These are phyloP conservation scores for Ailurus styani DNA, from an alignment of 2,113 vertebrate genomes.

Conservation along the genomic window DNA sequence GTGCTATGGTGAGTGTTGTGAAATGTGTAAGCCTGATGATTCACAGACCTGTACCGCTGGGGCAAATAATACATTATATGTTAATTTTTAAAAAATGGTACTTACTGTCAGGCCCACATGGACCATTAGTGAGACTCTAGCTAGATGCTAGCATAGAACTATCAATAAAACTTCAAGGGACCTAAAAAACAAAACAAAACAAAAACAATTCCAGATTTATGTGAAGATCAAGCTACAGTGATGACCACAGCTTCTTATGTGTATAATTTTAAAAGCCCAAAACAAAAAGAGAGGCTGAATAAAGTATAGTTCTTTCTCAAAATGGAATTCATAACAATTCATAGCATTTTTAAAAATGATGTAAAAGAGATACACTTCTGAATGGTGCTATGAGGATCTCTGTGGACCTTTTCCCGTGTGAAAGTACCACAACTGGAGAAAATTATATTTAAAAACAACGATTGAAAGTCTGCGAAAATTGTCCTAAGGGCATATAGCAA, in stretches of 20 bases:
- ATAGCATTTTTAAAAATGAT: background rate
- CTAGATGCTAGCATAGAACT: background rate
- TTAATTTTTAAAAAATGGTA: background rate
- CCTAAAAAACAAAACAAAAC: background rate
- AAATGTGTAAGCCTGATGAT: no score
- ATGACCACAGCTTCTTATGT: background rate
- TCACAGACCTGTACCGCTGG: no score
- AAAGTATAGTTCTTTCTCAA: background rate
- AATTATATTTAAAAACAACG: background rate
- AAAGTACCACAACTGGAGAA: background rate
- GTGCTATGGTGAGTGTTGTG: no score
- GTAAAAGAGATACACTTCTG: background rate
- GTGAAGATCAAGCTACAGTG: background rate
- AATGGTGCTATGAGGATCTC: background rate
- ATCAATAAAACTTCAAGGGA: background rate
- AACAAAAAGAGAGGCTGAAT: background rate
- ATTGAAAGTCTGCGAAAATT: slow-evolving; percentile 22
- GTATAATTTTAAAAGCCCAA: background rate
- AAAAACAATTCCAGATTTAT: background rate
- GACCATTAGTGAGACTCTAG: background rate
- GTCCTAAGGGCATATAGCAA: background rate
- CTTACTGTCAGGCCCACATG: background rate
- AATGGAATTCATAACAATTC: background rate
- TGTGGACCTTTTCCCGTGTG: background rate
- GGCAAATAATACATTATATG: no score